A percentile compares a stretch with the other conserved stretches of the same genome.
These are phyloP conservation scores for Hyaena hyaena DNA, from an alignment of 2,113 vertebrate species.

Conservation along the genomic window DNA sequence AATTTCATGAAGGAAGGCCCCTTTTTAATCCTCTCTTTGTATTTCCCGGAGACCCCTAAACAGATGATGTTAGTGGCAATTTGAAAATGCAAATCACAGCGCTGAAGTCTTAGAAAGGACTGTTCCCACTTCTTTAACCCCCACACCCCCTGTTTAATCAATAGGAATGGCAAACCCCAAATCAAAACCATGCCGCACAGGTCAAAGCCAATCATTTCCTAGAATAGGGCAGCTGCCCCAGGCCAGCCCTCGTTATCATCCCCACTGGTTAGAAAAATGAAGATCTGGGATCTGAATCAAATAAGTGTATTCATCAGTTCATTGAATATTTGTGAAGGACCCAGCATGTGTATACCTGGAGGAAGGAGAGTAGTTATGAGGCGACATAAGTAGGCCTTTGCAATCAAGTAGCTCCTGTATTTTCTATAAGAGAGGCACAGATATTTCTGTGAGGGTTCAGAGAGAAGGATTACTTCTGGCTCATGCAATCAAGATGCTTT, in stretches of 20 bases:
- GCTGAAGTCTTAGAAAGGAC: background rate
- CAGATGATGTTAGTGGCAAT: slow-evolving; percentile 23
- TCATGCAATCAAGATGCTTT: background rate
- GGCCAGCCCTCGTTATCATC: background rate
- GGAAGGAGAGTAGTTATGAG: background rate
- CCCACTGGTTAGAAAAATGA: background rate
- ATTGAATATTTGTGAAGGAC: background rate
- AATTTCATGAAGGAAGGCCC: slow-evolving; percentile 30
- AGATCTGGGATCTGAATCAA: background rate
- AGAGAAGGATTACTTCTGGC: background rate
- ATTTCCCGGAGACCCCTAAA: slow-evolving; percentile 62
- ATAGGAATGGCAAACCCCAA: background rate
- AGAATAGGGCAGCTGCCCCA: background rate
- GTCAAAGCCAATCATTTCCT: background rate
- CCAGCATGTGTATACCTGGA: background rate
- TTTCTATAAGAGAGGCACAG: background rate
- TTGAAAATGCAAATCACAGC: slow-evolving; percentile 56
- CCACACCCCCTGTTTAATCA: background rate
- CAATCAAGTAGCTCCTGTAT: background rate
- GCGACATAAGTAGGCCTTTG: background rate
- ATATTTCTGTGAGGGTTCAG: background rate
- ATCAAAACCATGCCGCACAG: background rate
- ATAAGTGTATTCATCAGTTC: background rate
- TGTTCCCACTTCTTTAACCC: too few relatives aligned
- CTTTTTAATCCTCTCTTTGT: slow-evolving; percentile 44